phyloP scores from a whole-genome alignment of 2,113 vertebrate genomes.

The Machaerirhynchus nigripectus region DNA sequence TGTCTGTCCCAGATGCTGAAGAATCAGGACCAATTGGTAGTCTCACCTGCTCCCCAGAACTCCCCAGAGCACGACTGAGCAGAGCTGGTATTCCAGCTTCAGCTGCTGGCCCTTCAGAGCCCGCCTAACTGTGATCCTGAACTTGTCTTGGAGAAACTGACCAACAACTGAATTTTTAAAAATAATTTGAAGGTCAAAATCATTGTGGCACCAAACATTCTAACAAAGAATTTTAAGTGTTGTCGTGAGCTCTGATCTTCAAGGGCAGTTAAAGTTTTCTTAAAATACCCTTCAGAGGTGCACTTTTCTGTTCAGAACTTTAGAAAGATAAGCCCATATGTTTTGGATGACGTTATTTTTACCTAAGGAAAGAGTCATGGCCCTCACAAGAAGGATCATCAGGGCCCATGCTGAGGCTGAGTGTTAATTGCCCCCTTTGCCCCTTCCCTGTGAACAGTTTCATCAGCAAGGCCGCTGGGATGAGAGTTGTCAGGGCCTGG shows the following conservation, averaged over 20 bases:
- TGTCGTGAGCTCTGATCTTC: not conserved
- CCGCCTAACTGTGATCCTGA: not conserved
- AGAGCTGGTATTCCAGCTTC: not conserved
- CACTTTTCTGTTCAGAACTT: not conserved
- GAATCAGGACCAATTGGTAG: not conserved
- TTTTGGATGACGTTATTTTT: not conserved
- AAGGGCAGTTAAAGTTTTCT: not conserved
- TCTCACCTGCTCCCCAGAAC: not conserved
- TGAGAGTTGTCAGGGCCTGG: not conserved
- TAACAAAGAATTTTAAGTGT: not conserved
- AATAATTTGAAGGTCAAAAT: not conserved
- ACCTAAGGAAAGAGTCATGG: not conserved
- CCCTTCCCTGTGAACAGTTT: not conserved
- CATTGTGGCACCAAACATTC: not conserved
- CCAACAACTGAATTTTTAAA: not conserved
- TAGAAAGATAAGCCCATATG: not conserved
- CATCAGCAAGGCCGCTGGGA: not conserved
- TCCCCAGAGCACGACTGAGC: not conserved
- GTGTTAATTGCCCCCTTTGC: not conserved
- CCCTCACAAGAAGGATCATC: not conserved
- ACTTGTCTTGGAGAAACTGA: not conserved
- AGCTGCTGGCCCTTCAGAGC: not conserved
- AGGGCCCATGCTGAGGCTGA: not conserved
- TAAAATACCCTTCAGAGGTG: not conserved
- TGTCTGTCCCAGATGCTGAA: not conserved